Conservation (phyloP, 2,888 invertebrate species). For the Drosophila tanythrix region DNA sequence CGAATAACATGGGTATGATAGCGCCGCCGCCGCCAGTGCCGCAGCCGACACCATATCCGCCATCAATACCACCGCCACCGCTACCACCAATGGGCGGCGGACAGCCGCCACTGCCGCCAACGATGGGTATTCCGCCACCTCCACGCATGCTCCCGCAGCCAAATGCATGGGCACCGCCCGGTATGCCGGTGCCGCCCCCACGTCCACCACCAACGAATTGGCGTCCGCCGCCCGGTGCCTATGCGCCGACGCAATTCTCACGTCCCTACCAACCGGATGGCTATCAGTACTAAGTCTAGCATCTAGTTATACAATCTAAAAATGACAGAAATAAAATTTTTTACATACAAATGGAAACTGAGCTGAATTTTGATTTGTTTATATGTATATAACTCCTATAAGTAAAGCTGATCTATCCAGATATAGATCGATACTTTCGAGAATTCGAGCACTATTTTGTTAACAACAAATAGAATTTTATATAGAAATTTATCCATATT, state of each 20-base stretch:
- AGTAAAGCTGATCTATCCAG: background rate
- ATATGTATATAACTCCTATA: background rate
- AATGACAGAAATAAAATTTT: slow-evolving; percentile 43
- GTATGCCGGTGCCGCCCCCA: slow-evolving; percentile 90
- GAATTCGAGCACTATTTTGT: background rate
- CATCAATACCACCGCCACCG: slow-evolving; percentile 88
- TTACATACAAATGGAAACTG: background rate
- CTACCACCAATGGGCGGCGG: slow-evolving; percentile 87
- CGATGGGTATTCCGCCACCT: slow-evolving; percentile 88
- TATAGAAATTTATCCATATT: background rate
- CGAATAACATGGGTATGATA: slow-evolving; percentile 86
- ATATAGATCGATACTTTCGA: background rate
- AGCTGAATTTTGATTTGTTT: background rate
- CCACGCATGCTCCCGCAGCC: slow-evolving; percentile 88
- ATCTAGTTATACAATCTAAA: slow-evolving; percentile 38
- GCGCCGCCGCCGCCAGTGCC: slow-evolving; percentile 90
- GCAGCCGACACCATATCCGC: slow-evolving; percentile 88
- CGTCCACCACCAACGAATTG: slow-evolving; percentile 88
- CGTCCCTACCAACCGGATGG: slow-evolving; percentile 86
- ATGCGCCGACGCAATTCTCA: slow-evolving; percentile 88
- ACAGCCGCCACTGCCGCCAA: slow-evolving; percentile 87
- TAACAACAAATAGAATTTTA: background rate
- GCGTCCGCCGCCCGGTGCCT: slow-evolving; percentile 89
- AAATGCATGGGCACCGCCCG: slow-evolving; percentile 87
- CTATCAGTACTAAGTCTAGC: slow-evolving; percentile 78